These are phyloP conservation scores for Scomber colias DNA, from an alignment of 2,113 vertebrate genomes.

Conservation along the genomic window DNA sequence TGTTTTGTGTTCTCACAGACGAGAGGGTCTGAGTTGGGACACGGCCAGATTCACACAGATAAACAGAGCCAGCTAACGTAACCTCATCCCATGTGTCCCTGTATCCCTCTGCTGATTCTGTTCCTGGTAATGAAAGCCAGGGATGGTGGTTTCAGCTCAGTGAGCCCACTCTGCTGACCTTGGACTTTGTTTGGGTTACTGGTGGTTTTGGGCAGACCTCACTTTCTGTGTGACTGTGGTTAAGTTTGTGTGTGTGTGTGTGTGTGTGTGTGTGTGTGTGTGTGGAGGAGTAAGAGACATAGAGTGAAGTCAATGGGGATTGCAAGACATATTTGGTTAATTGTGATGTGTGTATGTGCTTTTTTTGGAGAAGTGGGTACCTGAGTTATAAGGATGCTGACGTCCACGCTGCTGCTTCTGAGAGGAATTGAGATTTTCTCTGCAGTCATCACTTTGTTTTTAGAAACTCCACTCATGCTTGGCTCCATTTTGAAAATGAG, in stretches of 20 bases:
- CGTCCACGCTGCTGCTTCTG: constrained; percentile 6
- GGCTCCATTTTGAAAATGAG: constrained; percentile 19
- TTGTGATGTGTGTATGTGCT: neutral
- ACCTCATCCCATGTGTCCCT: constrained; percentile 64
- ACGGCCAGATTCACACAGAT: constrained; percentile 43
- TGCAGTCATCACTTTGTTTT: constrained; percentile 42
- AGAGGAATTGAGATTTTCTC: constrained; percentile 29
- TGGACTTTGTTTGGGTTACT: constrained; percentile 75
- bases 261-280: neutral
- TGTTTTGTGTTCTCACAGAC: constrained; percentile 38
- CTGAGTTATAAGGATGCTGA: constrained; percentile 28
- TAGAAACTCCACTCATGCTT: constrained; percentile 17
- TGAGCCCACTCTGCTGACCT: constrained; percentile 69
- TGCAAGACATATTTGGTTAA: constrained; percentile 12
- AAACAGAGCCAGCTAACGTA: constrained; percentile 64
- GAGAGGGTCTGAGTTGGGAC: constrained; percentile 34
- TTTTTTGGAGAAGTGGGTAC: constrained; percentile 31
- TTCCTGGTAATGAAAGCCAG: constrained; percentile 68
- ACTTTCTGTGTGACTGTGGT: constrained; percentile 28
- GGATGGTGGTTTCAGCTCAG: constrained; percentile 62
- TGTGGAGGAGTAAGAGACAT: neutral
- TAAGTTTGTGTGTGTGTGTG: constrained; percentile 29
- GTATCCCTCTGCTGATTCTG: constrained; percentile 52
- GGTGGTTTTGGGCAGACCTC: constrained; percentile 61
- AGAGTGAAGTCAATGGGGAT: neutral